Evolutionary conservation across 2,797 vertebrate genomes (phyloP), one percentile per base, ranked within the genome.

Genomic region (Parauchenoglanis punctatus): DNA sequence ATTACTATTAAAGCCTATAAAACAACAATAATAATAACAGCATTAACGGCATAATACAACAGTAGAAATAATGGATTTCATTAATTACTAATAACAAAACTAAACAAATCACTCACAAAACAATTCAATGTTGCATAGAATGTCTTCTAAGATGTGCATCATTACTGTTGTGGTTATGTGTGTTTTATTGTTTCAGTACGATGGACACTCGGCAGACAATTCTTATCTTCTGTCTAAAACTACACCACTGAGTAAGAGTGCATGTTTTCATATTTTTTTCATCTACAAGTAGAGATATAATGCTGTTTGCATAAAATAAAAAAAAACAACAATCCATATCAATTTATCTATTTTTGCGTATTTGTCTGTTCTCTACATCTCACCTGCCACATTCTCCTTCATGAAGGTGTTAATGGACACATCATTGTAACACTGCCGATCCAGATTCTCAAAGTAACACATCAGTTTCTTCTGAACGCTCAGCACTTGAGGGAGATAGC

Each of bases 391-490:
- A 83, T 72, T 56, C 10, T 85, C 61, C 44, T 84, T 59, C 4
- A 18, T 63, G n/a, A 89, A 90, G 17, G 80, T 63, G 8, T 63
- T 31, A 68, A 89, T 81, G 6, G 73, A 8, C 17, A 84, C 75
- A 23, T 89, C 12, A 35, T 17, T 85, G 63, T 85, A 90, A 28
- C 83, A 77, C 25, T 87, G 89, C 31, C 63, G 56, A 73, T 89
- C 81, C 75, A 78, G 40, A 35, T 86, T 87, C 31, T 81, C 73
- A 65, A 89, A 90, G 59, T 84, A 67, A 81, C 46, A 59, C 40
- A 86, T 85, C 75, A 90, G 46, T 61, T 81, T 90, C 81, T 84
- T 81, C 84, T 90, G 89, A 40, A 90, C 35, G 23, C 49, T 83
- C 46, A 90, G 75, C 25, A 90, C 87, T 28, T 84, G 84, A 46